Conservation (phyloP, 1,140 invertebrate species). For the Gryon sp. region DNA sequence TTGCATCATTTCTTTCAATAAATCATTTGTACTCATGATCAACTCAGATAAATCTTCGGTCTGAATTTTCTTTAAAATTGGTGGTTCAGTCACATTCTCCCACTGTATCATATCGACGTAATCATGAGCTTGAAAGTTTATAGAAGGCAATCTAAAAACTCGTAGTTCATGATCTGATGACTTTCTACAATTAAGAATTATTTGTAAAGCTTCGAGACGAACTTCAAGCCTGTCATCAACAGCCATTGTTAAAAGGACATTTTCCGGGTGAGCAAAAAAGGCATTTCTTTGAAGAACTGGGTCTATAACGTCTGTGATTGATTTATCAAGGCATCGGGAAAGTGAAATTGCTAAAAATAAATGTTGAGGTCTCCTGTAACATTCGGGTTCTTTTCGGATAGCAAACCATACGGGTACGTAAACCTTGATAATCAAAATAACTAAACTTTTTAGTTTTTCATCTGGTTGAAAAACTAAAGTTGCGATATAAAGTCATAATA, state of each 20-base stretch:
- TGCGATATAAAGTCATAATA: constrained; percentile 64
- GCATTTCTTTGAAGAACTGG: constrained; percentile 12
- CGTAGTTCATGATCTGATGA: neutral
- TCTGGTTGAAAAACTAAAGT: constrained; percentile 51
- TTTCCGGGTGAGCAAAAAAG: constrained; percentile 16
- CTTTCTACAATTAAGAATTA: constrained; percentile 16
- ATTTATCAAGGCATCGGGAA: constrained; percentile 25
- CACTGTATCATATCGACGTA: constrained; percentile 3
- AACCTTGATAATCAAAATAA: constrained; percentile 64
- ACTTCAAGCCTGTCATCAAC: constrained; percentile 3
- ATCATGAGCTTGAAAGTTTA: constrained; percentile 10
- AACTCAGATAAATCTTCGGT: neutral
- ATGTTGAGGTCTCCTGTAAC: constrained; percentile 56
- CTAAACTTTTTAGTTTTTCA: constrained; percentile 55
- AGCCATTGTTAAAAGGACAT: constrained; percentile 20
- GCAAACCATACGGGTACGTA: constrained; percentile 70
- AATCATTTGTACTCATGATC: neutral
- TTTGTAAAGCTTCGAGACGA: constrained; percentile 8
- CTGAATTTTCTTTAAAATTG: neutral
- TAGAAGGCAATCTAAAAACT: neutral
- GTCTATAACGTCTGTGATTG: constrained; percentile 1
- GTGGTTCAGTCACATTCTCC: constrained; percentile 7
- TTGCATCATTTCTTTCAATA: neutral
- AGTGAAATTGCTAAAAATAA: constrained; percentile 43
- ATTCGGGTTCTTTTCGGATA: constrained; percentile 61